Evolutionary conservation across 2,797 vertebrate genomes (phyloP).

Genomic region (Mallotus villosus): DNA sequence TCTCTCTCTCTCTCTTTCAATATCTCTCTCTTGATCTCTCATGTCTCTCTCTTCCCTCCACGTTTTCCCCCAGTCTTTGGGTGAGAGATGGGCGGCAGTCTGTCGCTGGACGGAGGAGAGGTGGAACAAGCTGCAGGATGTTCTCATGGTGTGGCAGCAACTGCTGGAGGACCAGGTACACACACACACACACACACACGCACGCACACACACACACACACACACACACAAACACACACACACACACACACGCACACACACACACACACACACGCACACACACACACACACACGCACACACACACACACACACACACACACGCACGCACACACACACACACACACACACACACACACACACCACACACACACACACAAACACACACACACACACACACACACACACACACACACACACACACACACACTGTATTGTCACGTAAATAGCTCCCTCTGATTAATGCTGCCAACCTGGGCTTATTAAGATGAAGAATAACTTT

Average conservation of each 20-base stretch:
- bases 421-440: neutral
- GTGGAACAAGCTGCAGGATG: conserved; percentile 87
- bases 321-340: no score
- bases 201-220: conserved; percentile 9
- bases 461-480: neutral
- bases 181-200: neutral
- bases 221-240: neutral
- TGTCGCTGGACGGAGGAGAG: conserved; percentile 96
- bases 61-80: conserved; percentile 77
- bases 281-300: no score
- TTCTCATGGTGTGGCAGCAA: conserved; percentile 88
- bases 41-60: neutral
- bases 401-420: conserved; percentile 7
- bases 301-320: no score
- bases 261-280: no score
- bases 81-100: conserved; percentile 96
- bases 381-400: conserved; percentile 31
- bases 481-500: neutral
- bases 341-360: conserved; percentile 22
- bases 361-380: conserved; percentile 25
- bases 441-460: neutral
- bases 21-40: neutral
- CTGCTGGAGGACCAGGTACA: conserved; percentile 91
- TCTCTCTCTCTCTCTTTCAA: neutral
- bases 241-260: no score